Evolutionary conservation across 2,113 vertebrate species (phyloP).

Genomic region (Istiophorus platypterus): DNA sequence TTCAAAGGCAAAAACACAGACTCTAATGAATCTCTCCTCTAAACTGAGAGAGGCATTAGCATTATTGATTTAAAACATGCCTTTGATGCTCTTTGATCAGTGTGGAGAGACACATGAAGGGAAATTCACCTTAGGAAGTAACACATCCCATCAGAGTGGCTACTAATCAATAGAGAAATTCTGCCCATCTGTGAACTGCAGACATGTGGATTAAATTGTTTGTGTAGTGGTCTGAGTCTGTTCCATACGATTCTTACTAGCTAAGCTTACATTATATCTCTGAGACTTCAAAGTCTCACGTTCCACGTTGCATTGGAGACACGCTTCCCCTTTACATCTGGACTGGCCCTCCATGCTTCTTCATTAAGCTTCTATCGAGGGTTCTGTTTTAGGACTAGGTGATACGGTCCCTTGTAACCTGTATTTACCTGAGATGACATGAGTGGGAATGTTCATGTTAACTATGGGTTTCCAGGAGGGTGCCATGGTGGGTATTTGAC

Average conservation of each 20-base stretch:
- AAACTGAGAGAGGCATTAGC: slow-evolving; percentile 52
- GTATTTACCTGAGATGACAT: too few species aligned
- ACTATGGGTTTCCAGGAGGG: too few species aligned
- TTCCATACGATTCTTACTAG: slow-evolving; percentile 46
- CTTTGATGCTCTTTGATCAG: slow-evolving; percentile 70
- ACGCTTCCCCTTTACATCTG: background rate
- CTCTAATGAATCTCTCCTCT: slow-evolving; percentile 24
- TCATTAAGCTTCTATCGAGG: slow-evolving; percentile 4
- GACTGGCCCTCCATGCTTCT: background rate
- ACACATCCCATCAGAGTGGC: slow-evolving; percentile 38
- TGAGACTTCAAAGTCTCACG: slow-evolving; percentile 46
- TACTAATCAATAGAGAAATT: slow-evolving; percentile 62
- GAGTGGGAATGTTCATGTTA: too few species aligned
- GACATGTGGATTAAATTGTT: slow-evolving; percentile 67
- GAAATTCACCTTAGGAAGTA: slow-evolving; percentile 42
- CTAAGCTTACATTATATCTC: slow-evolving; percentile 45
- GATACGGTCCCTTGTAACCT: too few species aligned
- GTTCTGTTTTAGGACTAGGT: too few species aligned
- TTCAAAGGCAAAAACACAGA: background rate
- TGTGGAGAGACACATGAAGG: slow-evolving; percentile 26
- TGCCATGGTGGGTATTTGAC: too few species aligned
- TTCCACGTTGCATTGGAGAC: background rate
- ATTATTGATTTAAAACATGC: slow-evolving; percentile 62
- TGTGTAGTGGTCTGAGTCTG: slow-evolving; percentile 31
- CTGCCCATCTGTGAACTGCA: slow-evolving; percentile 54